A percentile compares a stretch with the other conserved stretches of the same genome.
phyloP scores from a whole-genome alignment of 2,797 vertebrate genomes.

The Meriones psammophilus region DNA sequence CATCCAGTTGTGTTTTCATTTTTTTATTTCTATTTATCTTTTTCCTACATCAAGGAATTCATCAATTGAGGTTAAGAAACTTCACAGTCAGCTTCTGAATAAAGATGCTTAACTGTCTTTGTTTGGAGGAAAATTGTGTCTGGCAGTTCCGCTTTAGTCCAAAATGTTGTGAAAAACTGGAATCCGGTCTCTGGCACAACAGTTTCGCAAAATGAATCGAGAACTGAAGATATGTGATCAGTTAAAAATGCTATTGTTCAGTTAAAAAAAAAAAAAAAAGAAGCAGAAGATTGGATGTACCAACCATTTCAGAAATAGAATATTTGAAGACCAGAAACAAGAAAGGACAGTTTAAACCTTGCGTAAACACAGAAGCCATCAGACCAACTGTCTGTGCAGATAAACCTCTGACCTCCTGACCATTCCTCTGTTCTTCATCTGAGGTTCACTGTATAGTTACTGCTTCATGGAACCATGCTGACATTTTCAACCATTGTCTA shows the following conservation, averaged over 20 bases:
- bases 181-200: background rate
- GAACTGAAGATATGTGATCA: background rate
- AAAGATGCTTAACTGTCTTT: background rate
- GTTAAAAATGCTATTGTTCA: background rate
- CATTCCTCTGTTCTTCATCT: background rate
- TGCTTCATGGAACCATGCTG: background rate
- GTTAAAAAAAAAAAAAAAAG: too few species aligned
- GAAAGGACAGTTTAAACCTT: background rate
- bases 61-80: background rate
- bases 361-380: background rate
- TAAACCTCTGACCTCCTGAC: background rate
- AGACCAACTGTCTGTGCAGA: background rate
- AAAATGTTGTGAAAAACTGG: background rate
- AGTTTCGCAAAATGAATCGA: background rate
- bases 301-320: background rate
- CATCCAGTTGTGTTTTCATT: background rate
- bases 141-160: background rate
- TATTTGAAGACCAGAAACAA: background rate
- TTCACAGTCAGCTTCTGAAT: background rate
- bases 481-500: background rate
- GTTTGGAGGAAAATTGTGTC: background rate
- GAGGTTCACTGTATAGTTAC: background rate
- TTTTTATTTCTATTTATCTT: constrained; percentile 10
- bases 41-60: background rate
- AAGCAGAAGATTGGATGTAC: background rate